Evolutionary conservation across 2,888 invertebrate genomes (phyloP).

Genomic region (Rotaria macrura): DNA sequence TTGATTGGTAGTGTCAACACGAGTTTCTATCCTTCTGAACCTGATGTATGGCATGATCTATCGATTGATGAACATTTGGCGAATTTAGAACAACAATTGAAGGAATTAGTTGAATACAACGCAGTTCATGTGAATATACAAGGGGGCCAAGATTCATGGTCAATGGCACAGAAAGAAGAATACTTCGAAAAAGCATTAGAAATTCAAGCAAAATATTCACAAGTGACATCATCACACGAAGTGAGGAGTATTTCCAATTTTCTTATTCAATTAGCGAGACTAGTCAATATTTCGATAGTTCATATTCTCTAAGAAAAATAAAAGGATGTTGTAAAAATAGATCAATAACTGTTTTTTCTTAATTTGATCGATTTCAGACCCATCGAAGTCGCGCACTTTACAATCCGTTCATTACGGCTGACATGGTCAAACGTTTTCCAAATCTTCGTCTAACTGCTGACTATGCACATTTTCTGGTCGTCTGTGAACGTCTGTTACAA

Average conservation of each 20-base stretch:
- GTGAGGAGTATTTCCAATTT: not conserved
- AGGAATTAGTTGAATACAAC: not conserved
- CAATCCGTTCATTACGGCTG: not conserved
- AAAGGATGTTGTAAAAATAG: too few relatives aligned
- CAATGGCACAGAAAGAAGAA: not conserved
- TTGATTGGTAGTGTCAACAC: not conserved
- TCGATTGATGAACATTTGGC: not conserved
- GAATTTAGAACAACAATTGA: not conserved
- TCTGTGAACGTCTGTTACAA: not conserved
- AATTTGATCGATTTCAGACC: not conserved
- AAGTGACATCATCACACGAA: conserved; percentile 4
- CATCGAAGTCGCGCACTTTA: not conserved
- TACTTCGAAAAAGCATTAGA: not conserved
- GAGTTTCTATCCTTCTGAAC: not conserved
- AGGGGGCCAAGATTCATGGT: conserved; percentile 11
- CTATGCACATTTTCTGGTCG: not conserved
- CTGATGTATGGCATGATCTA: not conserved
- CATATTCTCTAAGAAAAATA: too few relatives aligned
- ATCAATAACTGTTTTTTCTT: not conserved
- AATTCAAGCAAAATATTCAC: not conserved
- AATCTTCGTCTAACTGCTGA: not conserved
- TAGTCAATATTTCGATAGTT: too few relatives aligned
- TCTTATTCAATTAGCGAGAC: too few relatives aligned
- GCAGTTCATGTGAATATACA: not conserved
- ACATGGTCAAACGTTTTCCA: not conserved